Percentiles rank a stretch among this genome's conserved stretches.
Evolutionary conservation across 2,888 invertebrate species (phyloP).

Genomic region (Tanypteryx hageni): DNA sequence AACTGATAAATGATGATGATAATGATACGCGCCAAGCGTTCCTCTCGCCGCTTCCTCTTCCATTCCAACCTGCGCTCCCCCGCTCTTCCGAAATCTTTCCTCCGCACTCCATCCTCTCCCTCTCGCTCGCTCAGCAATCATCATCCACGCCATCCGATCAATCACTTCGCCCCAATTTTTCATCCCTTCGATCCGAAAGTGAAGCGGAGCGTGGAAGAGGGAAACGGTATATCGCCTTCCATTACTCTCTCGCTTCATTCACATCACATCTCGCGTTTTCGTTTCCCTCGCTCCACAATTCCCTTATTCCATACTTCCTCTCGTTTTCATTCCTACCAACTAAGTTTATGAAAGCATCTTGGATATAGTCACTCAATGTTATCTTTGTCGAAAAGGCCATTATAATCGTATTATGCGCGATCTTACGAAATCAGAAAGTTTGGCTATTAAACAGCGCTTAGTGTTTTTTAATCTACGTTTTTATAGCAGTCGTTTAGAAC

Average conservation of each 20-base stretch:
- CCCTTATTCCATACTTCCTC: not conserved
- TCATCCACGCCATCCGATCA: not conserved
- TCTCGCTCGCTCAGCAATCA: constrained; percentile 10
- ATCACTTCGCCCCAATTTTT: constrained; percentile 18
- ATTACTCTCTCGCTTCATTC: constrained; percentile 18
- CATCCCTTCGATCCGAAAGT: constrained; percentile 12
- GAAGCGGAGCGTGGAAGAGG: not conserved
- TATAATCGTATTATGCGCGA: no score
- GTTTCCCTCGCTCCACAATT: not conserved
- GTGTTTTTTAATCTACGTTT: no score
- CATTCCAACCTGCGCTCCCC: not conserved
- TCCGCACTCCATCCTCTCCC: not conserved
- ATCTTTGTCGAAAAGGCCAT: no score
- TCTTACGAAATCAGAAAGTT: no score
- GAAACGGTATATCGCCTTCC: not conserved
- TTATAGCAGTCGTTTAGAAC: no score
- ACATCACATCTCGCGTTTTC: not conserved
- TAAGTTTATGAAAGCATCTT: no score
- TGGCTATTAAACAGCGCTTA: no score
- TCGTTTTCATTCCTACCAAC: not conserved
- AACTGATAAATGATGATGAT: constrained; percentile 8
- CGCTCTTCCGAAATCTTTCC: not conserved
- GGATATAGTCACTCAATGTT: no score
- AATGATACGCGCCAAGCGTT: not conserved
- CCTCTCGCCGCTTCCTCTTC: not conserved